Evolutionary conservation across 1,140 invertebrate species (phyloP), one percentile per base, ranked within the genome.

Genomic region (Leptinotarsa defecta): DNA sequence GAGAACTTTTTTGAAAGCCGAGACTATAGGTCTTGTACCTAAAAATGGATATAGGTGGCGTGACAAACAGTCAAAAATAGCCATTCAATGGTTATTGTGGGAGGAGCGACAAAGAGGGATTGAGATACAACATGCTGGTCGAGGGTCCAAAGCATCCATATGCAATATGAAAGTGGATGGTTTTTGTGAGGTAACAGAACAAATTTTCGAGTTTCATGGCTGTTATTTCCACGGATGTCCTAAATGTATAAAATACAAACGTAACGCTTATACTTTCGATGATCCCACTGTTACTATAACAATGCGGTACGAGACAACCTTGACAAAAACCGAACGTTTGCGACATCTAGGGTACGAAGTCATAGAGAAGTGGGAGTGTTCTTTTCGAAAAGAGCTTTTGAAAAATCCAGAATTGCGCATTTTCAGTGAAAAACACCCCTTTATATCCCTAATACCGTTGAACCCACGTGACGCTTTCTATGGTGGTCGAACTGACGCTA

Each of bases 401-500:
- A 6, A 65, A 24, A 74, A 74, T 74, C 8, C n/a, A 15, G 48
- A 67, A 8, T 67, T 74, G 13, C 48, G 27, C 2, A 24, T 11
- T n/a, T 68, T 65, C 17, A 52, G 19, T 22, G 48, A 74, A 67
- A 67, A 67, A 15, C 48, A 68, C 22, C 48, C 48, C 48, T n/a
- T 49, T 15, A 13, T 68, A 22, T 24, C 34, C 4, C 19, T 48
- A 52, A 48, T n/a, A 74, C 19, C 64, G n/a, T 24, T 74, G 13
- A 70, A 69, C 4, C 48, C 68, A 13, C 19, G 68, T 13, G 73
- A 74, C 20, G 68, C 67, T 52, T 74, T 74, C 43, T 77, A 68
- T 63, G 76, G 76, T 17, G 76, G 73, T n/a, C 68, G 76, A 48
- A 77, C 73, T 27, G 74, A 72, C 48, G 69, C 22, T 13, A 57